Conservation (phyloP, 2,888 invertebrate species). For the Himalopsyche kuldschensis region DNA sequence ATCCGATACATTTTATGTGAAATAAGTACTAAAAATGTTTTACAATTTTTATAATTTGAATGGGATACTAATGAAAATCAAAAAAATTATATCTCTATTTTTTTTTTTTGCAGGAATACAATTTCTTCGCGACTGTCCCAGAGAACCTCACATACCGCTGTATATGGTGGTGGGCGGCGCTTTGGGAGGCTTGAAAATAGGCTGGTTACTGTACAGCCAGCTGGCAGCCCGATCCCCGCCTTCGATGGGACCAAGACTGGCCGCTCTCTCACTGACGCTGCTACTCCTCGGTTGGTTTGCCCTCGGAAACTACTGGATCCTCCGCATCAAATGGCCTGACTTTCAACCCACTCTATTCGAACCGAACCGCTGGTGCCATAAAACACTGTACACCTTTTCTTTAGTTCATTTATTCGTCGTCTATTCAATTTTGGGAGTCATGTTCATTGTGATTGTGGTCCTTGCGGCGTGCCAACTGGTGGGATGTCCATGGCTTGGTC, state of each 20-base stretch:
- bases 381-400: constrained; percentile 75
- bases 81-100: neutral
- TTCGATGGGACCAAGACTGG: constrained; percentile 62
- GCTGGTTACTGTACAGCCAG: constrained; percentile 68
- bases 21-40: no score
- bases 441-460: constrained; percentile 62
- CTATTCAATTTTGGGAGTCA: constrained; percentile 64
- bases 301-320: constrained; percentile 78
- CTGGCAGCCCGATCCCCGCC: constrained; percentile 56
- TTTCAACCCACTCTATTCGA: constrained; percentile 72
- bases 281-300: constrained; percentile 77
- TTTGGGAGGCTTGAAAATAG: constrained; percentile 71
- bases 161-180: constrained; percentile 85
- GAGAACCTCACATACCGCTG: constrained; percentile 74
- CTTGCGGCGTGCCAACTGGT: constrained; percentile 70
- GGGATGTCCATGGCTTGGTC: constrained; percentile 71
- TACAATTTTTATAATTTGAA: no score
- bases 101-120: constrained; percentile 65
- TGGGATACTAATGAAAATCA: no score
- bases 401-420: constrained; percentile 72
- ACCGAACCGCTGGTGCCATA: constrained; percentile 79
- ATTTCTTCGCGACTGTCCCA: constrained; percentile 77
- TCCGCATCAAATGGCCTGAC: constrained; percentile 76
- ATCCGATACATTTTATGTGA: no score
- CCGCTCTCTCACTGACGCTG: constrained; percentile 66